Evolutionary conservation across 2,888 invertebrate genomes (phyloP).

Genomic region (Oasisia sp.): DNA sequence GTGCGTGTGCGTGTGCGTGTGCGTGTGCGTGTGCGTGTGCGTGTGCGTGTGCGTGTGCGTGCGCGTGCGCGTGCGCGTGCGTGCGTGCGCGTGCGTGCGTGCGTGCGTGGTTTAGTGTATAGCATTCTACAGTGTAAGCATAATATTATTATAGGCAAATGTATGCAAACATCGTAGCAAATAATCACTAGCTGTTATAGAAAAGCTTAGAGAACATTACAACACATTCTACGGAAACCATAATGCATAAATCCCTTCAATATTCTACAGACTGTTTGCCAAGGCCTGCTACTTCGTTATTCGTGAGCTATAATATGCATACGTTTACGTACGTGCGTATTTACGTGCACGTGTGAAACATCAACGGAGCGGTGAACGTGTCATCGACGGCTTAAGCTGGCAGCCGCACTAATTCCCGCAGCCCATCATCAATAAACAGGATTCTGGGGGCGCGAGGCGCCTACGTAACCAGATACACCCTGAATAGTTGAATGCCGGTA

Average conservation of each 20-base stretch:
- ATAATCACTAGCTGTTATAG: too few species aligned
- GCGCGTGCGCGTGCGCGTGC: background rate
- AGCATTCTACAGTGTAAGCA: too few species aligned
- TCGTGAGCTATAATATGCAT: background rate
- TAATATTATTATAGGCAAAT: too few species aligned
- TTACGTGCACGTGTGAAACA: slow-evolving; percentile 4
- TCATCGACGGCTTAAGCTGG: background rate
- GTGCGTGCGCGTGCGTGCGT: background rate
- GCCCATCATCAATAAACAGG: slow-evolving; percentile 17
- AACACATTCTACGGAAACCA: too few species aligned
- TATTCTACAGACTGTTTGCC: too few species aligned
- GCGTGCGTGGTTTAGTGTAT: too few species aligned
- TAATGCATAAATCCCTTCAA: too few species aligned
- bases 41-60: background rate
- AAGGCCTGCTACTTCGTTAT: background rate
- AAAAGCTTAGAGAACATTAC: too few species aligned
- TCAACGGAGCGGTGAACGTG: background rate
- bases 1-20: background rate
- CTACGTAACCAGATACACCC: slow-evolving; percentile 1
- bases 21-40: background rate
- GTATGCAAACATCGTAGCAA: too few species aligned
- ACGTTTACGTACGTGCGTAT: background rate
- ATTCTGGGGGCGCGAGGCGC: background rate
- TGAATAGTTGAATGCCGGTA: background rate
- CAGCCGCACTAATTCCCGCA: background rate